Conservation (phyloP, 2,888 invertebrate genomes). For the Agriopis aurantiaria region DNA sequence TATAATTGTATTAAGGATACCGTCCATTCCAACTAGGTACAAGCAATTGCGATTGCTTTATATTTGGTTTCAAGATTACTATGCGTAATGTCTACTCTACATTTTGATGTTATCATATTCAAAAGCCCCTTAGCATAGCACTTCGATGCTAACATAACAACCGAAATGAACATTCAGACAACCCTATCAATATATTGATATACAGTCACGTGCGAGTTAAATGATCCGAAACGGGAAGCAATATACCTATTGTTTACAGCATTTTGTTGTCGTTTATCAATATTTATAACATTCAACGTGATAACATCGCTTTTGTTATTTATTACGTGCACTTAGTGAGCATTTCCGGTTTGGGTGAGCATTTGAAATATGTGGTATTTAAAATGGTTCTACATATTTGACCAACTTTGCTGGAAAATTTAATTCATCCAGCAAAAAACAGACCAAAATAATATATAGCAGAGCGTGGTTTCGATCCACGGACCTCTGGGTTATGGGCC, state of each 20-base stretch:
- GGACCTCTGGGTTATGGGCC: conserved; percentile 97
- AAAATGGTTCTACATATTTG: neutral
- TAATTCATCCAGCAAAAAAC: neutral
- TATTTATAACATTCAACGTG: conserved; percentile 69
- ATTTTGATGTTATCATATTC: conserved; percentile 9
- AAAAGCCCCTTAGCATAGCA: conserved; percentile 10
- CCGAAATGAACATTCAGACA: conserved; percentile 70
- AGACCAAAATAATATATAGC: conserved; percentile 70
- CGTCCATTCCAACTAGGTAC: no score
- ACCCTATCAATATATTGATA: conserved; percentile 59
- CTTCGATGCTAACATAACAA: conserved; percentile 34
- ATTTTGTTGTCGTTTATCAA: conserved; percentile 76
- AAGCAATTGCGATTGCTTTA: no score
- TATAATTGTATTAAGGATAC: no score
- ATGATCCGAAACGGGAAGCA: conserved; percentile 80
- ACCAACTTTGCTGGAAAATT: neutral
- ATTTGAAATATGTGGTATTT: conserved; percentile 24
- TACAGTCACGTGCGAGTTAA: conserved; percentile 78
- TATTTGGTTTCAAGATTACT: no score
- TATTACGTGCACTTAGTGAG: conserved; percentile 35
- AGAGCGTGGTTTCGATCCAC: conserved; percentile 96
- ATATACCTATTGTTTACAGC: conserved; percentile 79
- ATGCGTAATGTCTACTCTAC: neutral
- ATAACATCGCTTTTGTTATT: conserved; percentile 55
- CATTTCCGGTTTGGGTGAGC: conserved; percentile 25